phyloP scores from a whole-genome alignment of 2,888 invertebrate species.

The Plebejus argus region DNA sequence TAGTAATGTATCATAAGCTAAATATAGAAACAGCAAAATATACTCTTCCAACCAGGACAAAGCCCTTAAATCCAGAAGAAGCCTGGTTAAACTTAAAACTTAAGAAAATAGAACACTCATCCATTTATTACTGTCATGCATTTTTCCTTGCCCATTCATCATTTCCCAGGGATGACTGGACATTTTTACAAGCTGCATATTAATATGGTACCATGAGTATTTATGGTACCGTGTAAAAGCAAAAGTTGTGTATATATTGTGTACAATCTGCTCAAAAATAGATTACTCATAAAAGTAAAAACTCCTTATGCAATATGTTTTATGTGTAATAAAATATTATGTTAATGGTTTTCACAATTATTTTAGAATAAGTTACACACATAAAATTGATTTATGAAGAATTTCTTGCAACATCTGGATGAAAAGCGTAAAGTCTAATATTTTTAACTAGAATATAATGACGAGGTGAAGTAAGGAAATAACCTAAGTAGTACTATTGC shows the following conservation, averaged over 20 bases:
- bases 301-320: background rate
- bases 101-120: background rate
- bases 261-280: background rate
- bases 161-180: background rate
- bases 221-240: background rate
- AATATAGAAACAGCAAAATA: background rate
- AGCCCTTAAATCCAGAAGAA: background rate
- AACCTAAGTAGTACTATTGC: conserved; percentile 32
- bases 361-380: background rate
- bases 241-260: background rate
- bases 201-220: background rate
- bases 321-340: background rate
- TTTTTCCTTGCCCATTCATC: background rate
- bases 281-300: no score
- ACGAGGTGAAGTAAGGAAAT: conserved; percentile 5
- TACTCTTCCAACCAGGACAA: background rate
- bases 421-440: no score
- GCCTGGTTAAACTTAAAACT: background rate
- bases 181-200: background rate
- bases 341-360: background rate
- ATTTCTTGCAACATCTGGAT: background rate
- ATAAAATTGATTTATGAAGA: background rate
- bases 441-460: no score
- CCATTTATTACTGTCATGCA: background rate
- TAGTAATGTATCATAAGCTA: background rate